phyloP scores from a whole-genome alignment of 1,140 invertebrate species.

The Sitodiplosis mosellana region DNA sequence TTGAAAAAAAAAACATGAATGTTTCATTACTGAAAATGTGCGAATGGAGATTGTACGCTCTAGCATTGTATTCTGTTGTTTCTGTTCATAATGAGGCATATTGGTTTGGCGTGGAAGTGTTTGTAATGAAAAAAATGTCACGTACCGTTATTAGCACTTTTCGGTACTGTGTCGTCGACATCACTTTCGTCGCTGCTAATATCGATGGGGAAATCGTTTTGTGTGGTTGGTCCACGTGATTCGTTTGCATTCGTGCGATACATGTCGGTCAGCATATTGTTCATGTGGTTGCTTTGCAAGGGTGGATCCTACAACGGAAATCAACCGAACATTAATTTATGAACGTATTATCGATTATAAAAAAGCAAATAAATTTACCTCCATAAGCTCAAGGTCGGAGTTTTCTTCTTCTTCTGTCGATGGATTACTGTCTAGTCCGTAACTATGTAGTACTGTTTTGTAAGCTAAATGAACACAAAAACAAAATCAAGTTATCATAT shows the following conservation, averaged over 20 bases:
- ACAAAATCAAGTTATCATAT: constrained; percentile 3
- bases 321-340: neutral
- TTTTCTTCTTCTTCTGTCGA: constrained; percentile 32
- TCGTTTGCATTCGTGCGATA: constrained; percentile 28
- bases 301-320: neutral
- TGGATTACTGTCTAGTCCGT: constrained; percentile 31
- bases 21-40: too few species aligned
- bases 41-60: too few species aligned
- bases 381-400: constrained; percentile 29
- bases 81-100: neutral
- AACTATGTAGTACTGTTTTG: constrained; percentile 34
- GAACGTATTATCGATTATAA: too few species aligned
- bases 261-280: constrained; percentile 29
- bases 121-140: neutral
- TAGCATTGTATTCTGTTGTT: neutral
- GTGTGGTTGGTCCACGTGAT: constrained; percentile 14
- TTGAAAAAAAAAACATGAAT: too few species aligned
- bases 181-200: constrained; percentile 37
- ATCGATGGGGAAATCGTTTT: constrained; percentile 28
- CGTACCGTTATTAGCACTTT: neutral
- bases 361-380: constrained; percentile 11
- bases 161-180: constrained; percentile 15
- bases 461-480: constrained; percentile 24
- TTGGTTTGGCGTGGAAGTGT: neutral
- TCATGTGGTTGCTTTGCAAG: constrained; percentile 15